Conservation (phyloP, 1,140 invertebrate genomes). For the Anthonomus grandis region DNA sequence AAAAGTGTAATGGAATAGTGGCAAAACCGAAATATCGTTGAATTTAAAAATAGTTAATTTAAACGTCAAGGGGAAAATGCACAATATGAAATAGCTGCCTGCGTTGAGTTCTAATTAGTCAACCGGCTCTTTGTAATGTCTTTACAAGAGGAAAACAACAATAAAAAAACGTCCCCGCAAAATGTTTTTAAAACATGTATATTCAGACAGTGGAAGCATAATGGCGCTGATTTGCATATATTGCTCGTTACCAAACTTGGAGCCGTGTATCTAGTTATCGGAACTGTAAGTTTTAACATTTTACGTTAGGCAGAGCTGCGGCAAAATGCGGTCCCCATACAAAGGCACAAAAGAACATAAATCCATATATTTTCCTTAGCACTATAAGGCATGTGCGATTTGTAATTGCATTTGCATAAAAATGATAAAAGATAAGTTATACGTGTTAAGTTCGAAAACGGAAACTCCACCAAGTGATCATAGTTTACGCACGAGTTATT, state of each 20-base stretch:
- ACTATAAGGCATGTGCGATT: conserved; percentile 8
- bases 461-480: no score
- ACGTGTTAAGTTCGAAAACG: no score
- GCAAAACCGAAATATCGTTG: no score
- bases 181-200: conserved; percentile 29
- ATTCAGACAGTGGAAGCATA: conserved; percentile 28
- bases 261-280: conserved; percentile 28
- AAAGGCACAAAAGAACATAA: conserved; percentile 6
- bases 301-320: conserved; percentile 21
- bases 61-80: no score
- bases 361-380: conserved; percentile 14
- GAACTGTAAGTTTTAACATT: conserved; percentile 27
- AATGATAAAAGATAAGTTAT: conserved; percentile 8
- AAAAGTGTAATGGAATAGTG: no score
- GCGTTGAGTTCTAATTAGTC: not conserved
- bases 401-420: conserved; percentile 14
- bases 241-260: conserved; percentile 29
- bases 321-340: conserved; percentile 4
- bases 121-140: not conserved
- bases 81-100: no score
- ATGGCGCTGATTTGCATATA: conserved; percentile 31
- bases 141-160: conserved; percentile 1
- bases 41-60: no score
- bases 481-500: no score
- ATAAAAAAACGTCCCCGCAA: conserved; percentile 1